Evolutionary conservation across 2,797 vertebrate genomes (phyloP), one percentile per base, ranked within the genome.

Genomic region (Mastacembelus armatus): DNA sequence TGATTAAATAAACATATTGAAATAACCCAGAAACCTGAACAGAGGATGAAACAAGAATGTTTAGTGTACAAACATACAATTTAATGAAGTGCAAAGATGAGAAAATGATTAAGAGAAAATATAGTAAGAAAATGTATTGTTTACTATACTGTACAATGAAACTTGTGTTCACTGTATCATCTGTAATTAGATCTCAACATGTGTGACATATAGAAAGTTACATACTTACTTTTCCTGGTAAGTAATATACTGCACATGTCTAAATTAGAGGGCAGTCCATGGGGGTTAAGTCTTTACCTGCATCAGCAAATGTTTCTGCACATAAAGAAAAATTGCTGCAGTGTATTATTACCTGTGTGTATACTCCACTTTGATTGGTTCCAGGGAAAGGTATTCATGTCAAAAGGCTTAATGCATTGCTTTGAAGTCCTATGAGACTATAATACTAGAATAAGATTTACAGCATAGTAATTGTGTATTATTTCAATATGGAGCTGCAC

Each of bases 371-470:
- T n/a, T n/a, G n/a, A n/a, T 32, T 27, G 26, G 35, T 59, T 68
- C 10, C 10, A 36, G 16, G 27, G 12, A 44, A 24, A 40, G 1
- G 8, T 11, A 50, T 45, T 50, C 2, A 40, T 47, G 52, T 52
- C 15, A 58, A 48, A 54, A 43, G 32, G 10, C 12, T 62, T 32
- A 57, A 58, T 65, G 18, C 22, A 18, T 44, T 47, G 5, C 38
- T 45, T 44, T 74, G 42, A 63, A 64, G 43, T 64, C 52, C 22
- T 43, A 40, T 47, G 9, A 74, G 19, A 47, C 18, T 38, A 5
- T 18, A 36, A 5, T 39, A 8, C 15, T 32, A 48, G 9, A n/a
- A n/a, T n/a, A 45, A 11, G n/a, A 21, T 40, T 47, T 51, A 4
- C 4, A 26, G 27, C 27, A 24, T 21, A 5, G 27, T n/a, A n/a